Conservation (phyloP, 2,113 vertebrate species). For the Miniopterus natalensis region DNA sequence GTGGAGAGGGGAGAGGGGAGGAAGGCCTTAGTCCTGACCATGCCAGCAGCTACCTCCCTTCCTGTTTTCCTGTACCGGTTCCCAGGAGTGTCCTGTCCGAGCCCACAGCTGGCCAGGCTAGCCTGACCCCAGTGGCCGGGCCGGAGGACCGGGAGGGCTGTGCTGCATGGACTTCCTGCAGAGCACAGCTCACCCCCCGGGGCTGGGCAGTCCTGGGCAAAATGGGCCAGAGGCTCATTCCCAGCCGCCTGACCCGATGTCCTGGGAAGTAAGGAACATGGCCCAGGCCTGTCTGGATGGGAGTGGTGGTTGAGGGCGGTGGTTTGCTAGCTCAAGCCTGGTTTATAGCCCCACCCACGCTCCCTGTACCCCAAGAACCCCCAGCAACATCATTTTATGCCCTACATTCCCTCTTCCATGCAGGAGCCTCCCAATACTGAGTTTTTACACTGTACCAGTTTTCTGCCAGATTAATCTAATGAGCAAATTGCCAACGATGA, state of each 20-base stretch:
- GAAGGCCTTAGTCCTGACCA: background rate
- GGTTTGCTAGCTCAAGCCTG: background rate
- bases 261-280: background rate
- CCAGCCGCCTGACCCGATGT: background rate
- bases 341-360: fast-evolving
- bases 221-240: background rate
- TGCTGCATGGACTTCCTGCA: background rate
- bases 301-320: fast-evolving
- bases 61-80: background rate
- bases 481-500: background rate
- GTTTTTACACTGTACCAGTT: background rate
- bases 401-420: background rate
- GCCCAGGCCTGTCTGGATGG: background rate
- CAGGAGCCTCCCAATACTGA: background rate
- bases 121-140: background rate
- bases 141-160: background rate
- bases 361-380: background rate
- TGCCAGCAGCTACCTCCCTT: slow-evolving; percentile 13
- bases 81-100: background rate
- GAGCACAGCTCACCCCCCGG: background rate
- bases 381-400: background rate
- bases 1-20: background rate
- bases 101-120: background rate
- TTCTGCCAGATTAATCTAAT: background rate
- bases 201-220: background rate